Conservation (phyloP, 2,888 invertebrate species). For the Tipula lateralis region DNA sequence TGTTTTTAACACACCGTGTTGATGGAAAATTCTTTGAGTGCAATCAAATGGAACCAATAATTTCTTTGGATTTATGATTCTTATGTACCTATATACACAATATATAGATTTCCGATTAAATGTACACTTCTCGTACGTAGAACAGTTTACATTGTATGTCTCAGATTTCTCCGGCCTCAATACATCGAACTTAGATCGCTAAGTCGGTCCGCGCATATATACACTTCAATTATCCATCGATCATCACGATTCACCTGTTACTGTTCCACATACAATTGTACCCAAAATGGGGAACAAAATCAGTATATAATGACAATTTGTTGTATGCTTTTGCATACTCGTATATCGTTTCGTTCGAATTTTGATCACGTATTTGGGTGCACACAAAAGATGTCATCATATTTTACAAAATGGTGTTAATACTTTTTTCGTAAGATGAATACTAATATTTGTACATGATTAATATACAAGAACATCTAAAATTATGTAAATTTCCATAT, state of each 20-base stretch:
- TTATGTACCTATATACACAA: not conserved
- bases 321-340: not conserved
- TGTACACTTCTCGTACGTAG: too few relatives aligned
- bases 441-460: not conserved
- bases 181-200: not conserved
- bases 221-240: not conserved
- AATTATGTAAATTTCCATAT: not conserved
- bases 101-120: too few relatives aligned
- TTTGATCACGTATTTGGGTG: not conserved
- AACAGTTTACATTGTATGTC: not conserved
- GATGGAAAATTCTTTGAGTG: not conserved
- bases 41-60: not conserved
- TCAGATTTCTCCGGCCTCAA: not conserved
- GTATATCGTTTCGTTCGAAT: not conserved
- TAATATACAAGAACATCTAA: not conserved
- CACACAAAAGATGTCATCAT: not conserved
- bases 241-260: not conserved
- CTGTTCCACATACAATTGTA: not conserved
- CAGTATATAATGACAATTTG: not conserved
- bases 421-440: not conserved
- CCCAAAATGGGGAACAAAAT: not conserved
- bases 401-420: not conserved
- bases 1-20: not conserved
- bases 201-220: too few relatives aligned
- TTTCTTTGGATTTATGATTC: not conserved